Evolutionary conservation across 2,797 vertebrate genomes (phyloP).

Genomic region (Myioborus miniatus): DNA sequence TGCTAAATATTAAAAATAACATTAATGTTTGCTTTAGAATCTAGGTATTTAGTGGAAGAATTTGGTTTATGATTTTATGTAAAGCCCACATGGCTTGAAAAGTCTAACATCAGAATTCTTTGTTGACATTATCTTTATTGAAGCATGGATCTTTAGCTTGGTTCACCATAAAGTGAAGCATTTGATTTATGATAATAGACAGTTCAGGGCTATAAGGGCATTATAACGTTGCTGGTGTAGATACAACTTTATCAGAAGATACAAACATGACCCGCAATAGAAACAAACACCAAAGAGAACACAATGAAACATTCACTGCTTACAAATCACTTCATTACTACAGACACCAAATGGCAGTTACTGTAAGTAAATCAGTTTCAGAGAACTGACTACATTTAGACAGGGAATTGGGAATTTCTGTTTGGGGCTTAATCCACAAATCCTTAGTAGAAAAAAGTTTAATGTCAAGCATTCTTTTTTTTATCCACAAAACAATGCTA

Average conservation of each 20-base stretch:
- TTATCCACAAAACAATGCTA: conserved; percentile 78
- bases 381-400: conserved; percentile 72
- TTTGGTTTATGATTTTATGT: neutral
- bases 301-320: conserved; percentile 78
- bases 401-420: conserved; percentile 64
- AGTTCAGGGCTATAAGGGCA: conserved; percentile 72
- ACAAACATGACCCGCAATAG: conserved; percentile 76
- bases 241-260: conserved; percentile 76
- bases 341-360: conserved; percentile 82
- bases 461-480: conserved; percentile 75
- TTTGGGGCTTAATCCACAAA: conserved; percentile 70
- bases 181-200: conserved; percentile 68
- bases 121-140: conserved; percentile 77
- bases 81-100: neutral
- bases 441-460: conserved; percentile 75
- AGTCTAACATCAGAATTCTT: conserved; percentile 17
- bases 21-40: neutral
- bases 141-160: conserved; percentile 73
- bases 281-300: conserved; percentile 79
- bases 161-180: conserved; percentile 71
- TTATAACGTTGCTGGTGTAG: conserved; percentile 78
- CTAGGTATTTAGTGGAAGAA: neutral
- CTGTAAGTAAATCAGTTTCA: conserved; percentile 77
- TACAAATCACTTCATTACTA: conserved; percentile 83
- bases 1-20: neutral